A percentile compares a stretch with the other conserved stretches of the same genome.
Evolutionary conservation across 2,888 invertebrate species (phyloP).

Genomic region (Ferrisia virgata): DNA sequence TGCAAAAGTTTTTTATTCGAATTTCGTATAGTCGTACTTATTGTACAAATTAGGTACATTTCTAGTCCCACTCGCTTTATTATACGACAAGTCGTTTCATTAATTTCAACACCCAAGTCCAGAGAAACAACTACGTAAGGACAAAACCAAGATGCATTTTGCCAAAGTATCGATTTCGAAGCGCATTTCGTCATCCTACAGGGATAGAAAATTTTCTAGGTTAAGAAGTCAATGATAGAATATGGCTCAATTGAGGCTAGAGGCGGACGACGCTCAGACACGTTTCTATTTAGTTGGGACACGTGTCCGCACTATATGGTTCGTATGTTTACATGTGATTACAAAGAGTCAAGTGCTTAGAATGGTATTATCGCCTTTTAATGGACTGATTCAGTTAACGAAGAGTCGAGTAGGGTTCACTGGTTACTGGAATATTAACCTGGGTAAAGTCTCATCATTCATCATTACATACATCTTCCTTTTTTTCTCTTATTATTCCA

Average conservation of each 20-base stretch:
- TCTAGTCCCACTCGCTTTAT: not conserved
- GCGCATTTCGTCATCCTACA: not conserved
- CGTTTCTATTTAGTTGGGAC: not conserved
- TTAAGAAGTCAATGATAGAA: not conserved
- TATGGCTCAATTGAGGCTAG: not conserved
- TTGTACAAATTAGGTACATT: not conserved
- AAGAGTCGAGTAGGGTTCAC: not conserved
- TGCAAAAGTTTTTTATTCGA: not conserved
- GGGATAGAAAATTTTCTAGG: not conserved
- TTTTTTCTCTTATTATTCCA: too few relatives aligned
- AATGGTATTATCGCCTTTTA: slow-evolving; percentile 18
- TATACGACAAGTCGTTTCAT: not conserved
- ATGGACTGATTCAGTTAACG: not conserved
- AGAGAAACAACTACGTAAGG: not conserved
- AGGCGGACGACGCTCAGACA: not conserved
- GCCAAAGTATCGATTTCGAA: not conserved
- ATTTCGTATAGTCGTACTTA: not conserved
- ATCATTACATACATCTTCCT: not conserved
- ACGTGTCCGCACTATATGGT: not conserved
- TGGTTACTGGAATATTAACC: not conserved
- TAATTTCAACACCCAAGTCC: not conserved
- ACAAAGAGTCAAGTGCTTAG: not conserved
- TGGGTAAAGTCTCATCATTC: not conserved
- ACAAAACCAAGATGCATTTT: not conserved
- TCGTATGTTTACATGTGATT: slow-evolving; percentile 13